Base-by-base conservation (phyloP, 2,888 invertebrate genomes). In the Zaprionus lineosus region DNA sequence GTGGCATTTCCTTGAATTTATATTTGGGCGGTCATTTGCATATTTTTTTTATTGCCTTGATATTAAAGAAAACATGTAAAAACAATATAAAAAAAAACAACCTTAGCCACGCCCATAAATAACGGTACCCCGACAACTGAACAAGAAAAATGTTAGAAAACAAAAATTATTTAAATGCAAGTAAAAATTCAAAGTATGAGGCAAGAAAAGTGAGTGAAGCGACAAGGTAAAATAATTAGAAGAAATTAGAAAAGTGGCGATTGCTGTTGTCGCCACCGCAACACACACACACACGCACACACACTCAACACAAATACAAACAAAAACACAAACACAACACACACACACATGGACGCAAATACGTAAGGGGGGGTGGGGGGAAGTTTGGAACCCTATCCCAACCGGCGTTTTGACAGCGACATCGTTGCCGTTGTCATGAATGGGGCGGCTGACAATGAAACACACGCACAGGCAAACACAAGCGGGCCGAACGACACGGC, bases 391-490 rank as follows among this genome's bases (percentile, higher is more conserved):
- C 81, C 86, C 86, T 87, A 86, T 87, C 84, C 76, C 86, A 87
- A 86, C 87, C 87, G 87, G 87, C 87, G 28, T 79, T 76, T 67
- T 67, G 52, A 48, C 64, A 57, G 48, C 46, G 7, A 18, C 60
- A 24, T 19, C 51, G 18, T 12, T 18, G 41, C 11, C 46, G 62
- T 62, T 79, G 58, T 63, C 77, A 84, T 83, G 78, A 78, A 79
- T 77, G 83, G 59, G 59, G 78, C 79, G 68, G 50, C 63, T 83
- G 83, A 82, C 78, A 79, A 84, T 84, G 85, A 84, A 82, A 83
- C 83, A 68, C 68, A 58, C 51, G 29, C 36, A 58, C 24, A 51
- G 12, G 7, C 18, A 36, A n/a, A 28, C 34, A 37, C 21, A 14
- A 9, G 11, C 28, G 29, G 37, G 29, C 36, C 24, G 8, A 15